Conservation (phyloP, 2,113 vertebrate genomes). For the Oreocharis arfaki region DNA sequence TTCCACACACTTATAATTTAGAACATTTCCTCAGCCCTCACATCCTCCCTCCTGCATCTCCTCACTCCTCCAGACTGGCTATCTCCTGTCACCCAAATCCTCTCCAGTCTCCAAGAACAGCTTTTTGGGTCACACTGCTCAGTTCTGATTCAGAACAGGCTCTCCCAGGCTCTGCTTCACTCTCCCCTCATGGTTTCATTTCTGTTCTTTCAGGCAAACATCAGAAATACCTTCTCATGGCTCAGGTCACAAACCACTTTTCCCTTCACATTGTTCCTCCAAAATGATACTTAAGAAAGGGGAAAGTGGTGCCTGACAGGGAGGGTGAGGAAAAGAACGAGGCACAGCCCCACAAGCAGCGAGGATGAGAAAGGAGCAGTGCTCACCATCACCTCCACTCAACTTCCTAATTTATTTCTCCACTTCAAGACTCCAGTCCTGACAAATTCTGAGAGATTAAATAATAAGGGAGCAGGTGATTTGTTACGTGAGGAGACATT, state of each 20-base stretch:
- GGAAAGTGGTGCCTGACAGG: neutral
- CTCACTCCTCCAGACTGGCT: neutral
- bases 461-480: neutral
- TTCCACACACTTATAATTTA: rapidly evolving
- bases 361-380: neutral
- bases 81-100: neutral
- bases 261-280: neutral
- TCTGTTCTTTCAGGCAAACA: neutral
- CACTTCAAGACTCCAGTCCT: neutral
- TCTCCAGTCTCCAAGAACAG: neutral
- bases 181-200: neutral
- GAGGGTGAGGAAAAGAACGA: neutral
- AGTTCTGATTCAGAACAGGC: neutral
- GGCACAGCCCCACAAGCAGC: rapidly evolving
- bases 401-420: neutral
- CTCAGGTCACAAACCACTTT: too few species aligned
- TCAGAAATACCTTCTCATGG: neutral
- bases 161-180: neutral
- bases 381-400: neutral
- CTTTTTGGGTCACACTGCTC: neutral
- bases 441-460: neutral
- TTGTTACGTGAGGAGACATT: neutral
- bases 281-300: rapidly evolving
- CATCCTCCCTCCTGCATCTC: neutral
- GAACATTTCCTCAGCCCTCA: neutral